Evolutionary conservation across 2,888 invertebrate species (phyloP).

Genomic region (Mongoloraphidia duomilia): DNA sequence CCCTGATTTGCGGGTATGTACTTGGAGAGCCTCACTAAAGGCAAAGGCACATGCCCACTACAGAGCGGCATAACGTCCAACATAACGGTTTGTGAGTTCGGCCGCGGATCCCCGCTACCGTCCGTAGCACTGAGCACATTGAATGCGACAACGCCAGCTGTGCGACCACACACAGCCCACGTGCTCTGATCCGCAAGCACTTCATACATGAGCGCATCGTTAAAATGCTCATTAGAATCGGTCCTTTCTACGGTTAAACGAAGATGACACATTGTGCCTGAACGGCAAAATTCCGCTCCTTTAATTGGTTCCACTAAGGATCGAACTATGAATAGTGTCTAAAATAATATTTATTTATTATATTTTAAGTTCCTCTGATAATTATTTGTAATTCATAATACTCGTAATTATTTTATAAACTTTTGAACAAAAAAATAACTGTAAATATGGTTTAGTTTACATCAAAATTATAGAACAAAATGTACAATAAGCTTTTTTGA

Average conservation of each 20-base stretch:
- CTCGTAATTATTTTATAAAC: no score
- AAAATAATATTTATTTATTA: constrained; percentile 18
- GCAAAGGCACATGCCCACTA: constrained; percentile 78
- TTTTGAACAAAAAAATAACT: no score
- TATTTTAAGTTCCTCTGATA: no score
- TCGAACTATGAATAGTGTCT: constrained; percentile 70
- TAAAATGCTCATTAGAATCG: constrained; percentile 10
- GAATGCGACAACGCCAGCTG: constrained; percentile 55
- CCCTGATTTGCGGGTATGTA: constrained; percentile 62
- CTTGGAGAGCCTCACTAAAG: constrained; percentile 74
- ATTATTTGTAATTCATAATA: no score
- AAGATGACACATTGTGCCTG: constrained; percentile 75
- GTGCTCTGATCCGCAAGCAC: constrained; percentile 81
- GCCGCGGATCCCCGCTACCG: constrained; percentile 40
- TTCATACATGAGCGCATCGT: constrained; percentile 75
- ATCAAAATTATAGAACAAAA: no score
- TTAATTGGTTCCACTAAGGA: constrained; percentile 65
- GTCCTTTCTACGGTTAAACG: constrained; percentile 49
- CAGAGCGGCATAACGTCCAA: constrained; percentile 88
- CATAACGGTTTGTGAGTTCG: constrained; percentile 45
- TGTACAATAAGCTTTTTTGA: no score
- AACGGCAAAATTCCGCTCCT: constrained; percentile 73
- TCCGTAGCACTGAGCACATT: constrained; percentile 27
- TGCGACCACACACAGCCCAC: constrained; percentile 87
- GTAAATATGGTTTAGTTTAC: no score